phyloP scores from a whole-genome alignment of 2,113 vertebrate genomes.

The Romanogobio albipinnatus region DNA sequence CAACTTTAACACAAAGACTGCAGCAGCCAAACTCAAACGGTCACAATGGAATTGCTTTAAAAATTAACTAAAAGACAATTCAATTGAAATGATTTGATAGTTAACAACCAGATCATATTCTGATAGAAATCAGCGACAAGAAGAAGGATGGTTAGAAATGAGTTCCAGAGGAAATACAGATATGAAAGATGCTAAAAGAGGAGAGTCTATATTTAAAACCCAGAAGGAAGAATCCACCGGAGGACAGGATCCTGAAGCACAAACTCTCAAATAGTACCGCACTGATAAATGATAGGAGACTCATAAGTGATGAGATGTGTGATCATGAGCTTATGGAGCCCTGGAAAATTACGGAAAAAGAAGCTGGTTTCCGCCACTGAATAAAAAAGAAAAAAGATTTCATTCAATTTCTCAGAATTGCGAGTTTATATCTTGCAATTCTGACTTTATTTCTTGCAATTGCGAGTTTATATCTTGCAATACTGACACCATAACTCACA shows the following conservation, averaged over 20 bases:
- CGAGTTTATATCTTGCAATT: too few relatives aligned
- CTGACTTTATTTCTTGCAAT: too few relatives aligned
- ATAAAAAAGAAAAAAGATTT: too few relatives aligned
- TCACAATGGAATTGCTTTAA: not conserved
- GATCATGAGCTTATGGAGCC: not conserved
- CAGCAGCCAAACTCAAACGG: not conserved
- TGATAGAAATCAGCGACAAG: not conserved
- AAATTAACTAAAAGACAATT: not conserved
- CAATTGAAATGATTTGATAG: not conserved
- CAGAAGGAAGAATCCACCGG: not conserved
- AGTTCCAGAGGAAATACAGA: conserved; percentile 12
- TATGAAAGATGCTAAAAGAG: conserved; percentile 24
- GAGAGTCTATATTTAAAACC: conserved; percentile 21
- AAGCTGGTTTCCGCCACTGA: too few relatives aligned
- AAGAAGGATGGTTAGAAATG: not conserved
- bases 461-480: too few relatives aligned
- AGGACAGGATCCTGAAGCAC: not conserved
- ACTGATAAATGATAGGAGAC: not conserved
- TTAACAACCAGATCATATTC: not conserved
- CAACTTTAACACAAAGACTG: not conserved
- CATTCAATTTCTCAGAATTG: too few relatives aligned
- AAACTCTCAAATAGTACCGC: not conserved
- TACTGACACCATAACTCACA: too few relatives aligned
- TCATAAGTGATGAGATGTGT: not conserved
- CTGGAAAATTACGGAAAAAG: not conserved